Evolutionary conservation across 2,888 invertebrate genomes (phyloP), one percentile per base, ranked within the genome.

Genomic region (Elmis aenea): DNA sequence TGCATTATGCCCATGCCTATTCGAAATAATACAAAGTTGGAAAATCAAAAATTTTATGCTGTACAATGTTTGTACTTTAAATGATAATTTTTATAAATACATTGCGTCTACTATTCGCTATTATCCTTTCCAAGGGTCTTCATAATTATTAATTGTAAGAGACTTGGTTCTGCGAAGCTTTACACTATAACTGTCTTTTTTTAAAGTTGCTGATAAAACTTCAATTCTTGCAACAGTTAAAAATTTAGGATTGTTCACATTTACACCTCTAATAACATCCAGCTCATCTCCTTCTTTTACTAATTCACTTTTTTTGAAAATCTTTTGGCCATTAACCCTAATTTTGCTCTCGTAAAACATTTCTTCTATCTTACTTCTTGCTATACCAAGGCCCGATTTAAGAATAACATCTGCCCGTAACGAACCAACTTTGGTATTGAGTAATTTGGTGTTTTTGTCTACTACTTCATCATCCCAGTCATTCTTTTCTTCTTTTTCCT

Each of bases 291-390:
- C 85, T 40, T 53, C 55, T 23, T 48, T 70, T 64, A 88, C 82
- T 52, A 71, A 64, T 9, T 64, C 60, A 64, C 86, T 85, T 67
- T 91, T 91, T 64, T 91, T 91, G 20, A 70, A 44, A 1, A 86
- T 66, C 61, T 84, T 86, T 46, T 76, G 72, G 3, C 88, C 89
- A 69, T 91, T 91, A 0, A 88, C 62, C 55, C 86, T 75, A 42
- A 91, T 77, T 71, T 79, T 84, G 57, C 83, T 85, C 48, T 84
- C 83, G 68, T 88, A 90, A 62, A 91, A 87, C 28, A 80, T 66
- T 31, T 76, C 73, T 59, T 90, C 90, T 23, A 88, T 72, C 77
- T 88, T 90, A 60, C 83, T 85, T 61, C 87, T 76, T 16, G 86
- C 77, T 35, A 86, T 71, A 34, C 76, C 76, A 8, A 88, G 67